Evolutionary conservation across 2,888 invertebrate species (phyloP).

Genomic region (Alsophila aescularia): DNA sequence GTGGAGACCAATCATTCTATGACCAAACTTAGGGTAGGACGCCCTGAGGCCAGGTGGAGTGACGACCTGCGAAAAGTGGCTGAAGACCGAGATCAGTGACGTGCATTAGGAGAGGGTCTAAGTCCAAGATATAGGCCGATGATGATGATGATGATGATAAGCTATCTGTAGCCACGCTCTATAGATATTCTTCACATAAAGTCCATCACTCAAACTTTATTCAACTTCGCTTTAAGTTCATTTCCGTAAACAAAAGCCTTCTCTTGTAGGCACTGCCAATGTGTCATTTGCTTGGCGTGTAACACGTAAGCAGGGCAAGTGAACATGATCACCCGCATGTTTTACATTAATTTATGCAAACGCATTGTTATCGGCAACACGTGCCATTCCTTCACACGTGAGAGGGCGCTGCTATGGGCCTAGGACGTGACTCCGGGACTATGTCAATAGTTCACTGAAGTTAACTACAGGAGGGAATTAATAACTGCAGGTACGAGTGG

Average conservation of each 20-base stretch:
- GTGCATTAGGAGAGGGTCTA: too few relatives aligned
- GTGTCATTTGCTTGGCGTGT: neutral
- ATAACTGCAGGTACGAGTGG: neutral
- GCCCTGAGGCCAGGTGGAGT: too few relatives aligned
- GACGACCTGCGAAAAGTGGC: too few relatives aligned
- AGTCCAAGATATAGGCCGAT: too few relatives aligned
- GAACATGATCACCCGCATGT: constrained; percentile 21
- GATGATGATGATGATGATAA: too few relatives aligned
- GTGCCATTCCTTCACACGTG: constrained; percentile 30
- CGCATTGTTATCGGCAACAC: constrained; percentile 31
- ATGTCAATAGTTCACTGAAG: constrained; percentile 4
- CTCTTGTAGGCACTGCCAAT: neutral
- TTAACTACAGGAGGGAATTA: neutral
- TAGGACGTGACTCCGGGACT: constrained; percentile 15
- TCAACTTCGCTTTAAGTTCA: too few relatives aligned
- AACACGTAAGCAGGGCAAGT: constrained; percentile 14
- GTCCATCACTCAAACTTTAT: too few relatives aligned
- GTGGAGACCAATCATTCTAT: too few relatives aligned
- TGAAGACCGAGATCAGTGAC: too few relatives aligned
- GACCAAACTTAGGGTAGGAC: too few relatives aligned
- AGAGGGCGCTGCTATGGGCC: neutral
- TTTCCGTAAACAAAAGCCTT: neutral
- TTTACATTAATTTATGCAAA: constrained; percentile 44
- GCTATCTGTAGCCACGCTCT: too few relatives aligned
- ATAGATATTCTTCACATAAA: too few relatives aligned